phyloP scores from a whole-genome alignment of 1,140 invertebrate species.

The Cotesia typhae region DNA sequence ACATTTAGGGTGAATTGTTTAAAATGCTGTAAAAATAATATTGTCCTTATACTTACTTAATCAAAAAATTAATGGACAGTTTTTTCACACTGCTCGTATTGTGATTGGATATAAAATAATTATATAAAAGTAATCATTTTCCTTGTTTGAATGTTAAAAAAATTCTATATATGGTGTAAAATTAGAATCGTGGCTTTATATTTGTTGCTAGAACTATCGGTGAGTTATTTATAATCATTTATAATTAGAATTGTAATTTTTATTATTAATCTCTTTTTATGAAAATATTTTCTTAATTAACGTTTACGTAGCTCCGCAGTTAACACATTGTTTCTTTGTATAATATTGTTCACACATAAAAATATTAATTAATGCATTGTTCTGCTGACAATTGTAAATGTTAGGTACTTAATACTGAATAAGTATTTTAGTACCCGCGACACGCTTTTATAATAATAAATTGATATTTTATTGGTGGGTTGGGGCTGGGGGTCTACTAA shows the following conservation, averaged over 20 bases:
- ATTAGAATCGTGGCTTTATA: conserved; percentile 28
- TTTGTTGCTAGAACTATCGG: conserved; percentile 26
- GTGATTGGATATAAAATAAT: neutral
- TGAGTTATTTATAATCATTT: conserved; percentile 14
- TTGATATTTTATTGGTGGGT: conserved; percentile 13
- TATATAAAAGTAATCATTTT: no score
- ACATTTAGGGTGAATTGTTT: conserved; percentile 23
- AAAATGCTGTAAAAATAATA: neutral
- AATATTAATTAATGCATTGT: conserved; percentile 23
- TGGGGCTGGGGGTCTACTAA: conserved; percentile 23
- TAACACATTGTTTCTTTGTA: conserved; percentile 19
- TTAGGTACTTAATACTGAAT: conserved; percentile 11
- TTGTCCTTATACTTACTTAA: neutral
- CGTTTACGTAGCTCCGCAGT: conserved; percentile 19
- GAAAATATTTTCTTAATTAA: neutral
- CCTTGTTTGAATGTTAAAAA: conserved; percentile 11
- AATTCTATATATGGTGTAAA: neutral
- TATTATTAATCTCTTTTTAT: neutral
- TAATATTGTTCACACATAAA: conserved; percentile 16
- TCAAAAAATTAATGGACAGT: neutral
- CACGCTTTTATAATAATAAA: conserved; percentile 20
- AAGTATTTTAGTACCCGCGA: conserved; percentile 14
- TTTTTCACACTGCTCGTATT: conserved; percentile 7
- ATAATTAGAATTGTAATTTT: conserved; percentile 7
- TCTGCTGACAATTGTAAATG: conserved; percentile 16